Evolutionary conservation across 1,140 invertebrate species (phyloP).

Genomic region (Drosophila sturtevanti): DNA sequence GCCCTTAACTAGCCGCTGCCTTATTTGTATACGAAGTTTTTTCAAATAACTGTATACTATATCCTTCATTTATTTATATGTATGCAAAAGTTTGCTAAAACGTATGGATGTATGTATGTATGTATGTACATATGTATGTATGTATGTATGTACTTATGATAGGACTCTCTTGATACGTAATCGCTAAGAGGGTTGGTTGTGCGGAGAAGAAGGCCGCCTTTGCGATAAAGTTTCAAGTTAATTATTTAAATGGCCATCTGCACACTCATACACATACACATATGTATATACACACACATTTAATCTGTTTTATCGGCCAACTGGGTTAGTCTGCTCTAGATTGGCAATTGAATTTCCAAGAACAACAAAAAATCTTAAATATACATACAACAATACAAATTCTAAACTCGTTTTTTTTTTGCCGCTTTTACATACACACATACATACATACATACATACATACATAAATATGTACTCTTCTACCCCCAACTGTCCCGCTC

Average conservation of each 20-base stretch:
- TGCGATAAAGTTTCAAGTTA: constrained; percentile 65
- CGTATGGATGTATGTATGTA: no score
- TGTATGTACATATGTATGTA: not conserved
- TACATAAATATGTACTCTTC: no score
- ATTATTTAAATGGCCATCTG: constrained; percentile 59
- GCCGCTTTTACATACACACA: not conserved
- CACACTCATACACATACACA: constrained; percentile 31
- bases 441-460: no score
- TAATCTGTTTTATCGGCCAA: constrained; percentile 32
- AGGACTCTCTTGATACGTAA: constrained; percentile 40
- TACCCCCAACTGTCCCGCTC: no score
- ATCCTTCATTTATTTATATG: constrained; percentile 15
- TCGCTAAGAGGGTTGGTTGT: constrained; percentile 33
- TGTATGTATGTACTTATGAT: constrained; percentile 15
- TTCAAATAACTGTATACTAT: constrained; percentile 41
- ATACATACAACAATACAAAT: not conserved
- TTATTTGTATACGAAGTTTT: constrained; percentile 30
- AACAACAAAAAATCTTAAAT: constrained; percentile 15
- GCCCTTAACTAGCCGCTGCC: not conserved
- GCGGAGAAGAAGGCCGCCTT: constrained; percentile 41
- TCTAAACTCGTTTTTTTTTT: constrained; percentile 3
- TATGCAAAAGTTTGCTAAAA: not conserved
- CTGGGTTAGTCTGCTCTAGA: constrained; percentile 16
- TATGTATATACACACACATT: constrained; percentile 16
- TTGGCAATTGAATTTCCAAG: constrained; percentile 41